Percentiles rank a stretch among this genome's conserved stretches.
phyloP scores from a whole-genome alignment of 2,113 vertebrate genomes.

The Heterochromis multidens region DNA sequence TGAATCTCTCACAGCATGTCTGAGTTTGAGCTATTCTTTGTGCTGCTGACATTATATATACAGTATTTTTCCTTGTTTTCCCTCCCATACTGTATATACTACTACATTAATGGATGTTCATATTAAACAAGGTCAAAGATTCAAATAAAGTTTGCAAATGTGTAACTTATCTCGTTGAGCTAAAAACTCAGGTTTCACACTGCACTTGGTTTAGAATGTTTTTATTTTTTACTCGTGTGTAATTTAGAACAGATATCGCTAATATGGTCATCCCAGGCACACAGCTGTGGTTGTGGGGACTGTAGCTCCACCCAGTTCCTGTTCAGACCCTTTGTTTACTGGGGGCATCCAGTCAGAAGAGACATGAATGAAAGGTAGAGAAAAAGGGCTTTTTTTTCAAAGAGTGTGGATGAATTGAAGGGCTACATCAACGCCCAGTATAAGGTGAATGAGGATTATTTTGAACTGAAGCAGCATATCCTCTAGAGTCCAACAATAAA shows the following conservation, averaged over 20 bases:
- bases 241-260: neutral
- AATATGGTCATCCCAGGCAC: neutral
- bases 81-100: neutral
- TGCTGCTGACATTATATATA: neutral
- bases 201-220: neutral
- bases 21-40: neutral
- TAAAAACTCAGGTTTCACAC: too few relatives aligned
- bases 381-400: neutral
- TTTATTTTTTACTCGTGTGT: neutral
- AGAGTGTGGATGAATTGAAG: neutral
- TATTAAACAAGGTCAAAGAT: neutral
- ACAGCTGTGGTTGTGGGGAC: neutral
- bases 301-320: neutral
- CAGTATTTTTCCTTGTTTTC: neutral
- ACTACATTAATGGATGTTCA: neutral
- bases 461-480: neutral
- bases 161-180: neutral
- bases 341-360: neutral
- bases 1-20: conserved; percentile 11
- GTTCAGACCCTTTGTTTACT: neutral
- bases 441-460: neutral
- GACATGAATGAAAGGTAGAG: neutral
- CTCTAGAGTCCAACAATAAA: neutral
- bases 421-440: neutral
- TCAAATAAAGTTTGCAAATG: neutral